Evolutionary conservation across 2,797 vertebrate genomes (phyloP), one percentile per base, ranked within the genome.

Genomic region (Diceros bicornis): DNA sequence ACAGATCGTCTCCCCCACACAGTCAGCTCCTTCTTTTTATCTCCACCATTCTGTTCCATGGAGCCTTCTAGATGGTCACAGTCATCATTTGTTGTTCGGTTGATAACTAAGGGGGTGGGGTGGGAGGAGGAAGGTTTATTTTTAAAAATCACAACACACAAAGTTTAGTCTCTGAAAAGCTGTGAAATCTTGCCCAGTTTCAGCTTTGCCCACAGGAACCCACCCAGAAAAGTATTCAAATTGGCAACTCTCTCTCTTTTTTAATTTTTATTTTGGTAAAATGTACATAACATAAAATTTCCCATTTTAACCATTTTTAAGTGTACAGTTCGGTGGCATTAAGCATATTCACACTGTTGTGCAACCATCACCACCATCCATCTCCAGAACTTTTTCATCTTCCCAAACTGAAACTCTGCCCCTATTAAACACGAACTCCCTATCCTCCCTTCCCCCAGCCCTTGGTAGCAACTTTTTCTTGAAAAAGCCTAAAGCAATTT

Each of bases 121-220:
- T 32, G 18, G 75, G n/a, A 72, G 2, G 86, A 81, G 32, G 66
- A 41, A 78, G 50, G 75, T n/a, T 96, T 93, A 72, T 93, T 97
- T 93, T 95, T 52, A 79, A 84, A 74, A 59, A 57, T 75, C 41
- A 68, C 3, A 32, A 84, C 11, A 37, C 27, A 32, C 17, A 59
- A 47, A 66, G 32, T 62, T 74, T 41, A 89, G 37, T 82, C 62
- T 93, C 55, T 50, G 32, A 93, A 34, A 92, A 84, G 34, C 81
- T 96, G 61, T 93, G 75, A 71, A 75, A 50, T 74, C 20, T 81
- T 83, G 77, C 25, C 13, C 29, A 29, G 68, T 71, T 61, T 84
- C 86, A 82, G 55, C 32, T 83, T 83, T 93, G 20, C 25, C 20
- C 64, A n/a, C 29, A 78, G 75, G 25, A 66, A 62, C 17, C 75